Evolutionary conservation across 2,888 invertebrate genomes (phyloP), one percentile per base, ranked within the genome.

Genomic region (Hecatera dysodea): DNA sequence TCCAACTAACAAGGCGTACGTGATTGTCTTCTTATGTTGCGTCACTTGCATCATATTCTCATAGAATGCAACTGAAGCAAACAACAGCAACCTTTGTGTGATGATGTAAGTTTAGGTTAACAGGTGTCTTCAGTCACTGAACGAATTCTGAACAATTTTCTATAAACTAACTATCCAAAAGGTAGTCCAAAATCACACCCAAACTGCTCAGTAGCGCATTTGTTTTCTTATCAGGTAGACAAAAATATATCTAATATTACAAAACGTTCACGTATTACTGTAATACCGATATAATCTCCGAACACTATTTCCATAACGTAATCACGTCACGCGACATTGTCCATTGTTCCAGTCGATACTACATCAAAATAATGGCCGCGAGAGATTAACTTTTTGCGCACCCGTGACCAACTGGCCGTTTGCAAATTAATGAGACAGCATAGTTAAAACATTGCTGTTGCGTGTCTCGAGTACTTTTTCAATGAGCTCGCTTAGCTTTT

Each of bases 311-410:
- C 89, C 86, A 88, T 88, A 86, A 86, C 84, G 85, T 84, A 88
- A 87, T 83, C 86, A 86, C 88, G 91, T 91, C 91, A 92, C 90
- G 91, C 90, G 86, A 89, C 84, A 71, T 76, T 69, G 76, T 69
- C 90, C 87, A 91, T 93, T 93, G 92, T 93, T 92, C 89, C 87
- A 88, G 77, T 85, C 88, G 88, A 88, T 90, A 88, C 78, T 84
- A 73, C 72, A 80, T 83, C 87, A 87, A 86, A 87, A 86, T 85
- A 83, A 84, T 83, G 83, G 78, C 77, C 71, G 60, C 75, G 80
- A 70, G 80, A 85, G 82, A 79, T 82, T 79, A 86, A 85, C 87
- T 88, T 90, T 89, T 89, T 89, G 88, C 86, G 65, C 83, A 70
- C 83, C 85, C 83, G 75, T 79, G 81, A 73, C 74, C 84, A 84